Evolutionary conservation across 2,888 invertebrate genomes (phyloP).

Genomic region (Drosophila robusta): DNA sequence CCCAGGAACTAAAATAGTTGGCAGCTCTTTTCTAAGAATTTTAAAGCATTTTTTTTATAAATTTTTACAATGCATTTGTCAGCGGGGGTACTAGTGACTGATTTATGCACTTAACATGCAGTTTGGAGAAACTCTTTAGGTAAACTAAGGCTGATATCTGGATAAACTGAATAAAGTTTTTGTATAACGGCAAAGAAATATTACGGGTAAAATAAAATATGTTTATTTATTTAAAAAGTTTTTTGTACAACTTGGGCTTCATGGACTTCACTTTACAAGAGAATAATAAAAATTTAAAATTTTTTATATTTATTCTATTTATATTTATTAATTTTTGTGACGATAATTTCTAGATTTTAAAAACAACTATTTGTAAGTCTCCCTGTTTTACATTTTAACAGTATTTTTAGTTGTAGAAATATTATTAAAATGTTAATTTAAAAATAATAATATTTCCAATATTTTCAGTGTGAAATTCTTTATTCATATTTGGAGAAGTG

Average conservation of each 20-base stretch:
- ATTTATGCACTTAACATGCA: slow-evolving; percentile 59
- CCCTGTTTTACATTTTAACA: too few relatives aligned
- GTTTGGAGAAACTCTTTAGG: slow-evolving; percentile 14
- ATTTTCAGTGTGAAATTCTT: not conserved
- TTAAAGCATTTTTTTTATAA: slow-evolving; percentile 10
- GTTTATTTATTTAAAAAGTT: too few relatives aligned
- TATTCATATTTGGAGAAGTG: not conserved
- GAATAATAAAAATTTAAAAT: too few relatives aligned
- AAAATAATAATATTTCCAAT: not conserved
- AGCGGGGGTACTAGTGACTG: slow-evolving; percentile 27
- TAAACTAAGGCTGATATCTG: not conserved
- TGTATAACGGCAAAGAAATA: not conserved
- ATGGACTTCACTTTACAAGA: too few relatives aligned
- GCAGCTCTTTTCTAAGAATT: slow-evolving; percentile 43
- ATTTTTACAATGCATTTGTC: slow-evolving; percentile 12
- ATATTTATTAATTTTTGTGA: too few relatives aligned
- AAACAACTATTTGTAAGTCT: too few relatives aligned
- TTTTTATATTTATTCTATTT: too few relatives aligned
- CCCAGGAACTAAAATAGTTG: slow-evolving; percentile 27
- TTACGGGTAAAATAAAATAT: not conserved
- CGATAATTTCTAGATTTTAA: too few relatives aligned
- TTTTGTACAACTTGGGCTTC: not conserved
- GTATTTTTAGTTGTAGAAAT: too few relatives aligned
- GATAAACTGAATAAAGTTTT: not conserved
- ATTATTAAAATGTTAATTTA: not conserved